These are phyloP conservation scores for Porphyrio hochstetteri DNA, from an alignment of 2,113 vertebrate species.

Conservation along the genomic window DNA sequence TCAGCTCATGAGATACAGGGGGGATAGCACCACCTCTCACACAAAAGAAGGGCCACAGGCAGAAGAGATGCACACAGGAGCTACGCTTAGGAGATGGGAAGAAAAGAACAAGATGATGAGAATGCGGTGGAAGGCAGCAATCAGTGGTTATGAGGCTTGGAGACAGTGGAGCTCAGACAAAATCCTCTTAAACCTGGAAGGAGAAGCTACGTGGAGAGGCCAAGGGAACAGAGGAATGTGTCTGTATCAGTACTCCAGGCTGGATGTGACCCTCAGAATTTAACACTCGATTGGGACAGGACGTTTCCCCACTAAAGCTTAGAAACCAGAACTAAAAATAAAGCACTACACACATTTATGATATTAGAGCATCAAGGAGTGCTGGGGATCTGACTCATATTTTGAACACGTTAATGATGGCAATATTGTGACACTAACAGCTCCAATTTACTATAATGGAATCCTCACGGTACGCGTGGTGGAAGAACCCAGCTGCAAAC, in stretches of 20 bases:
- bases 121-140: background rate
- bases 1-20: background rate
- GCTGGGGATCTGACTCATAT: slow-evolving; percentile 48
- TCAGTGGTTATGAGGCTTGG: background rate
- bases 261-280: background rate
- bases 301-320: background rate
- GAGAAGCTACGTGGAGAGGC: background rate
- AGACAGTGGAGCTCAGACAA: background rate
- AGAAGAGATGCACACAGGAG: background rate
- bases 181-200: background rate
- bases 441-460: slow-evolving; percentile 37
- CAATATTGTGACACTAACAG: slow-evolving; percentile 64
- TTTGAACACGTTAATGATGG: slow-evolving; percentile 27
- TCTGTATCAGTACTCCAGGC: background rate
- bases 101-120: background rate
- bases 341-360: background rate
- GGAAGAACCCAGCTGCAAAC: slow-evolving; percentile 51
- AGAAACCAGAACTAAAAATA: background rate
- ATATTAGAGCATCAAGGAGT: slow-evolving; percentile 18
- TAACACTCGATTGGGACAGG: background rate
- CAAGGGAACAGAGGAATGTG: background rate
- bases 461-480: background rate
- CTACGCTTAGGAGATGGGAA: background rate
- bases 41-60: fast-evolving
- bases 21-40: background rate